Evolutionary conservation across 2,113 vertebrate species (phyloP).

Genomic region (Paedocypris sp.): DNA sequence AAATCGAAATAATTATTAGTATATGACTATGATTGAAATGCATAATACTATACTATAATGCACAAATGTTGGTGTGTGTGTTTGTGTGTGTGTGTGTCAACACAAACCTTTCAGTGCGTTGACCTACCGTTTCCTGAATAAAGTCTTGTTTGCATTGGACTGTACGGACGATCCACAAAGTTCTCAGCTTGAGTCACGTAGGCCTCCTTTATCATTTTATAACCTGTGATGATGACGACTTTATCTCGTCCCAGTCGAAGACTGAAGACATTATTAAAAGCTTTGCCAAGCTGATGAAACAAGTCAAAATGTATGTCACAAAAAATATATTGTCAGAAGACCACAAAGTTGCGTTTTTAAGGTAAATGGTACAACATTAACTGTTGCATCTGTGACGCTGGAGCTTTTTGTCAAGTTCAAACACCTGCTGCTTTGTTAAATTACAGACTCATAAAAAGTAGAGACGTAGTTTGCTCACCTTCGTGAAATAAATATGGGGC

Average conservation of each 20-base stretch:
- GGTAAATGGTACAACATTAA: too few relatives aligned
- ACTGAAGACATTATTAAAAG: conserved; percentile 64
- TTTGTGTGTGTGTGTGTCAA: too few relatives aligned
- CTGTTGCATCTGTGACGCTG: too few relatives aligned
- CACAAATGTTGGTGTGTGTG: too few relatives aligned
- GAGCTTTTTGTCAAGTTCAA: too few relatives aligned
- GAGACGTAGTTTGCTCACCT: conserved; percentile 43
- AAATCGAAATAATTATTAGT: too few relatives aligned
- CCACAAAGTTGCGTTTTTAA: background rate
- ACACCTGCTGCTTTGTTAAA: too few relatives aligned
- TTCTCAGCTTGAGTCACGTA: conserved; percentile 62
- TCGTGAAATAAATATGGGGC: conserved; percentile 59
- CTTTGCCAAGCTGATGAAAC: conserved; percentile 52
- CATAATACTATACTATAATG: too few relatives aligned
- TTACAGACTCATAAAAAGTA: background rate
- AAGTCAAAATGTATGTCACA: background rate
- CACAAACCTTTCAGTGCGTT: too few relatives aligned
- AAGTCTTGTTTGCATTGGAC: conserved; percentile 40
- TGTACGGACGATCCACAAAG: conserved; percentile 57
- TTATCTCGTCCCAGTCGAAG: conserved; percentile 34
- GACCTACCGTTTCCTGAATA: conserved; percentile 50
- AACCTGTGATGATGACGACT: conserved; percentile 55
- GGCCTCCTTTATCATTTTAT: conserved; percentile 65
- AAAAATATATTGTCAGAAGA: background rate
- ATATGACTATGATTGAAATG: too few relatives aligned